These are phyloP conservation scores for Hyles euphorbiae DNA, from an alignment of 1,140 invertebrate species.

Conservation along the genomic window DNA sequence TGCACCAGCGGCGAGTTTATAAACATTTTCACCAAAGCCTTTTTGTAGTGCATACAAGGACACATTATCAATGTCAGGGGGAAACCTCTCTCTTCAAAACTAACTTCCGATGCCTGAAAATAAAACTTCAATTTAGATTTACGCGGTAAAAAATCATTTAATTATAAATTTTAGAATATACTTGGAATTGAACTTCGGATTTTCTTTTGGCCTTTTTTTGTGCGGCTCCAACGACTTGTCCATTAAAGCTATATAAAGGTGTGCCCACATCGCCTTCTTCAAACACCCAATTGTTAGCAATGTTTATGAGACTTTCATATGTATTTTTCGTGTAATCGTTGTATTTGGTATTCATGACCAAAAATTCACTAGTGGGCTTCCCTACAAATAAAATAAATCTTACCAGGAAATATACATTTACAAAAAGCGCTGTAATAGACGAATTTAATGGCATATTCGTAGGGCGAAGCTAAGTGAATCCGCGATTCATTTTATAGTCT, in stretches of 20 bases:
- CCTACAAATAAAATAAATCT: constrained; percentile 26
- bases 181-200: constrained; percentile 53
- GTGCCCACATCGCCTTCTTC: constrained; percentile 46
- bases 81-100: constrained; percentile 49
- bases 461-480: no score
- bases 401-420: background rate
- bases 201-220: constrained; percentile 61
- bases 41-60: constrained; percentile 50
- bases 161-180: constrained; percentile 7
- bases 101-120: constrained; percentile 44
- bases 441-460: no score
- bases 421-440: no score
- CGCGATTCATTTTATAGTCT: no score
- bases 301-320: constrained; percentile 51
- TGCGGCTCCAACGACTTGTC: constrained; percentile 40
- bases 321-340: constrained; percentile 53
- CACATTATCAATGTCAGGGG: constrained; percentile 55
- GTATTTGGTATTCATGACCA: constrained; percentile 51
- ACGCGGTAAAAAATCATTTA: background rate
- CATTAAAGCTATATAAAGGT: constrained; percentile 50
- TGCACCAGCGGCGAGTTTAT: constrained; percentile 30
- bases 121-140: constrained; percentile 1
- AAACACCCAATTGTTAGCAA: constrained; percentile 62
- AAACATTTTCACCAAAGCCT: constrained; percentile 51
- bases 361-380: constrained; percentile 48